Conservation (phyloP, 2,797 vertebrate species). For the Sciurus vulgaris region DNA sequence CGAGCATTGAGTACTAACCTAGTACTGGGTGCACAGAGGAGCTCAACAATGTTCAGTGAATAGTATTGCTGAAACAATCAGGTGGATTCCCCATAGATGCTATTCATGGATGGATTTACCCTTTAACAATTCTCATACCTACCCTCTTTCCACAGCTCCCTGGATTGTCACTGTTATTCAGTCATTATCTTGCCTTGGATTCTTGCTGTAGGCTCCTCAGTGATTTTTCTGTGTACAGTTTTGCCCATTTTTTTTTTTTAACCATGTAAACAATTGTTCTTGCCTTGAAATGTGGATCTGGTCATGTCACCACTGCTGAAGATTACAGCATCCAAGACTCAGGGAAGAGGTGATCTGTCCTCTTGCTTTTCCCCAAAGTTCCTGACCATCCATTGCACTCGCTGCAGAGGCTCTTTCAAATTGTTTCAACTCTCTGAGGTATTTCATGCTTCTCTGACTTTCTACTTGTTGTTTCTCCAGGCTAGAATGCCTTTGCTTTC, state of each 20-base stretch:
- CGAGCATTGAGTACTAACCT: background rate
- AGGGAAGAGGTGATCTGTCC: background rate
- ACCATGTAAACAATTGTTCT: background rate
- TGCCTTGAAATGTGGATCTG: background rate
- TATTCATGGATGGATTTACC: background rate
- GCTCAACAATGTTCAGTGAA: background rate
- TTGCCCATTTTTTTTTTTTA: background rate
- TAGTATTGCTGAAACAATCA: background rate
- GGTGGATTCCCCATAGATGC: background rate
- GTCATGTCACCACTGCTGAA: too few species aligned
- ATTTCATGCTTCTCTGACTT: background rate
- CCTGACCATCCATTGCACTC: background rate
- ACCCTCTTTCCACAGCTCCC: background rate
- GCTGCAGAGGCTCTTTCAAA: background rate
- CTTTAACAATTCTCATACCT: background rate
- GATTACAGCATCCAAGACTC: background rate
- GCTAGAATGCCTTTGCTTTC: background rate
- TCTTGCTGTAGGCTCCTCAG: background rate
- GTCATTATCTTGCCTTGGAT: background rate
- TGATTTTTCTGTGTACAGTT: background rate
- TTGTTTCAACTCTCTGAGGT: background rate
- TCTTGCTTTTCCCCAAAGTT: accelerated
- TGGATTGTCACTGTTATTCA: too few species aligned
- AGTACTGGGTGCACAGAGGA: background rate
- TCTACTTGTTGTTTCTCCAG: background rate